A percentile compares a stretch with the other conserved stretches of the same genome.
Evolutionary conservation across 2,113 vertebrate genomes (phyloP).

Genomic region (Hippocampus zosterae): DNA sequence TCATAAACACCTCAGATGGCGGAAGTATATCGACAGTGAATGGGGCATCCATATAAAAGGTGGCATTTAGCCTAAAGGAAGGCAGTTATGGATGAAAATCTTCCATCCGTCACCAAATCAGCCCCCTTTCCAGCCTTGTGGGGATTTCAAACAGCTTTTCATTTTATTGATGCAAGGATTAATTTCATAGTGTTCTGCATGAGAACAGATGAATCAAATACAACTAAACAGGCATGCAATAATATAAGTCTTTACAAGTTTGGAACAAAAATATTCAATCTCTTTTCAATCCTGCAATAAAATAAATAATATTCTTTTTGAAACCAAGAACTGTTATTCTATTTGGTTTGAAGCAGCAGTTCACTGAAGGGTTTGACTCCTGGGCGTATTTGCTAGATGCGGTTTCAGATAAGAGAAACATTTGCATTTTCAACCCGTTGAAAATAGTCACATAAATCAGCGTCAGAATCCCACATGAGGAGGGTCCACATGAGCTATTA

Average conservation of each 20-base stretch:
- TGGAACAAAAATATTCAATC: not conserved
- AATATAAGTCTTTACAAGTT: not conserved
- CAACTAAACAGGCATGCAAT: not conserved
- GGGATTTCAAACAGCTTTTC: not conserved
- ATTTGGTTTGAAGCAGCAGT: conserved; percentile 2
- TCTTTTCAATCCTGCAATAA: not conserved
- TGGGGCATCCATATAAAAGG: not conserved
- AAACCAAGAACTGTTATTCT: not conserved
- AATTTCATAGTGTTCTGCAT: not conserved
- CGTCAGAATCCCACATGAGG: not conserved
- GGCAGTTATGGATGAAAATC: too few species aligned
- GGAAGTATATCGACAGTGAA: not conserved
- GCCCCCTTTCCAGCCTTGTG: not conserved
- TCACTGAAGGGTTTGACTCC: not conserved
- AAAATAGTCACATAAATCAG: not conserved
- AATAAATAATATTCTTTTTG: not conserved
- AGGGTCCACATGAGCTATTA: not conserved
- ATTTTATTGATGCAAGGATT: not conserved
- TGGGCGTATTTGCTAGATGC: not conserved
- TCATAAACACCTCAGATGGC: too few species aligned
- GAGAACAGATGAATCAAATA: not conserved
- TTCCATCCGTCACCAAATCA: too few species aligned
- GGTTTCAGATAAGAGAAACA: not conserved
- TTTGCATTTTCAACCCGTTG: not conserved
- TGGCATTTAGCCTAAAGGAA: too few species aligned